Evolutionary conservation across 2,797 vertebrate genomes (phyloP), one percentile per base, ranked within the genome.

Genomic region (Ciconia nigra): DNA sequence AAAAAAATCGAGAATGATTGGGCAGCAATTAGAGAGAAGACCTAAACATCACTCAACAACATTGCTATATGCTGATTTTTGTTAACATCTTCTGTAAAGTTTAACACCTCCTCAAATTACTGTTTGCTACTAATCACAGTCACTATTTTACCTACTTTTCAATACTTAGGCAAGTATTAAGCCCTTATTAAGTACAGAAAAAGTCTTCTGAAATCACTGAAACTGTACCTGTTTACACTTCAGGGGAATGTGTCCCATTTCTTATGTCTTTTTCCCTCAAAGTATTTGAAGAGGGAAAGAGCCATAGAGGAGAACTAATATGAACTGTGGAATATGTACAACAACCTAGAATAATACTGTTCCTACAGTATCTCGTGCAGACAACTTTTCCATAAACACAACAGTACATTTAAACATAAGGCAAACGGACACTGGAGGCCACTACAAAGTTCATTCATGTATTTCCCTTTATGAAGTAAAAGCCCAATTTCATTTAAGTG

Each of bases 371-470:
- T 10, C 62, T 66, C 9, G 0, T 67, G 55, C 86, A 92, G 66
- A 69, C 77, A 77, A 33, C 52, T 89, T 55, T 22, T 71, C 51
- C 55, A 42, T n/a, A 66, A 89, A 65, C 65, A 71, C 72, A 79
- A n/a, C 49, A 90, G 15, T 25, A 87, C 21, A 49, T 82, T 93
- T 81, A 73, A 89, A 88, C 31, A 39, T 81, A 97, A 97, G 95
- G 94, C 96, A 96, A 87, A 79, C 3, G 10, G 67, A 71, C 66
- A 72, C 70, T 13, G 67, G 93, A 94, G 87, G 80, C 71, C 87
- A 90, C 84, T 46, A 83, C 61, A 76, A 82, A 87, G 66, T 74
- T 67, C n/a, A 33, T 26, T 28, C n/a, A 42, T 81, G 10, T 70
- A 21, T n/a, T 61, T 79, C 41, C 66, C 76, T 92, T 91, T 79